A percentile compares a stretch with the other conserved stretches of the same genome.
phyloP scores from a whole-genome alignment of 2,113 vertebrate genomes.

The Psilopsiagon aymara region DNA sequence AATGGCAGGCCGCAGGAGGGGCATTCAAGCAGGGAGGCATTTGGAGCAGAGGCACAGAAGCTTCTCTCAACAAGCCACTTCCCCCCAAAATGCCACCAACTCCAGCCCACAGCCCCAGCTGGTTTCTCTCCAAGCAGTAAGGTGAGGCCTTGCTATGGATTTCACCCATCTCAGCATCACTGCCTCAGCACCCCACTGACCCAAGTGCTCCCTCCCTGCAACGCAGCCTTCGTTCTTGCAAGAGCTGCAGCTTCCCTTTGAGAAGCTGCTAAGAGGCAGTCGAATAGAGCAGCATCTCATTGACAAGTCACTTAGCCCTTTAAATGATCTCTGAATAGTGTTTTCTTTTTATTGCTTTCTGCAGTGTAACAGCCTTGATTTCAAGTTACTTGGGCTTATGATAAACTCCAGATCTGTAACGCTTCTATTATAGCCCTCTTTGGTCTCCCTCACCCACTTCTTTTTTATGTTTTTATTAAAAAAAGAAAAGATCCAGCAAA shows the following conservation, averaged over 20 bases:
- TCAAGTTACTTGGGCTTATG: constrained; percentile 67
- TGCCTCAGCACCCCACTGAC: not conserved
- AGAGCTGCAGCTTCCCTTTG: constrained; percentile 10
- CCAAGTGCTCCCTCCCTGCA: rapidly evolving
- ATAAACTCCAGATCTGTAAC: constrained; percentile 67
- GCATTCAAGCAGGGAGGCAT: not conserved
- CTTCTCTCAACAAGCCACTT: not conserved
- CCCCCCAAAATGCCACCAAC: not conserved
- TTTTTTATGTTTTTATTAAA: constrained; percentile 65
- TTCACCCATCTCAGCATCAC: not conserved
- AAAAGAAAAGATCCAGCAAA: constrained; percentile 25
- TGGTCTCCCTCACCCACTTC: not conserved
- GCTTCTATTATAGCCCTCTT: constrained; percentile 23
- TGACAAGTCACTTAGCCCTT: constrained; percentile 61
- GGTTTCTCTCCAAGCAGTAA: not conserved
- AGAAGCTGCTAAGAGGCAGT: constrained; percentile 43
- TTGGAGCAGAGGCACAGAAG: not conserved
- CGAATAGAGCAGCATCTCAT: constrained; percentile 56
- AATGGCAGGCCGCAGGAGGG: not conserved
- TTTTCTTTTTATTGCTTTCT: constrained; percentile 73
- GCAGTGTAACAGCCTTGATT: constrained; percentile 63
- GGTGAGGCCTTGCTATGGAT: rapidly evolving
- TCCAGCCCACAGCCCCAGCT: not conserved
- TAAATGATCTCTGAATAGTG: constrained; percentile 70
- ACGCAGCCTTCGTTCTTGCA: not conserved